Percentiles rank a stretch among this genome's conserved stretches.
These are phyloP conservation scores for Podarcis cretensis DNA, from an alignment of 2,113 vertebrate species.

Conservation along the genomic window DNA sequence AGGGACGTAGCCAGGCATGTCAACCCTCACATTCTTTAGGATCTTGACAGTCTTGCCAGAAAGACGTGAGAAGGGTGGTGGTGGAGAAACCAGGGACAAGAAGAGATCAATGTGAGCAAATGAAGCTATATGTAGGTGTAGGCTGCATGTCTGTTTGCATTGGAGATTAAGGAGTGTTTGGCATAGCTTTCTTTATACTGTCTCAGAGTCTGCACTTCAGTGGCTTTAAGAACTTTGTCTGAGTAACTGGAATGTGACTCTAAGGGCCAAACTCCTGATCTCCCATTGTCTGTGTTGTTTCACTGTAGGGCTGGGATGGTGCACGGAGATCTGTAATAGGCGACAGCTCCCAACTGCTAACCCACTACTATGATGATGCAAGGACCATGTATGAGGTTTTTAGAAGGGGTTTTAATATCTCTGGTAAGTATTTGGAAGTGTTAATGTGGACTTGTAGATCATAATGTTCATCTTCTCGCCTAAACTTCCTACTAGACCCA, in stretches of 20 bases:
- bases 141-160: neutral
- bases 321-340: constrained; percentile 90
- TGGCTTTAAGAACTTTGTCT: neutral
- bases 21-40: neutral
- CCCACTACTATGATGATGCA: constrained; percentile 93
- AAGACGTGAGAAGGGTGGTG: no score
- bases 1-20: neutral
- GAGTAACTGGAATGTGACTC: neutral
- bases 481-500: neutral
- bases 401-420: constrained; percentile 91
- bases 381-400: constrained; percentile 98
- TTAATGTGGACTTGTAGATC: neutral
- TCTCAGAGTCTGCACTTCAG: neutral
- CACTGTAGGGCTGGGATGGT: constrained; percentile 76
- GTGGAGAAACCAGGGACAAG: neutral
- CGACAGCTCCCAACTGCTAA: constrained; percentile 83
- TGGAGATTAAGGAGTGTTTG: neutral
- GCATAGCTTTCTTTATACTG: neutral
- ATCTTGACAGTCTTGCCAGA: neutral
- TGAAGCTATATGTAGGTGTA: neutral
- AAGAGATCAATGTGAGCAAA: neutral
- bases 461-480: neutral
- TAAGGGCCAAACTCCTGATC: neutral
- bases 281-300: constrained; percentile 26
- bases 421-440: constrained; percentile 78